These are phyloP conservation scores for Andrena trimmerana DNA, from an alignment of 2,888 invertebrate genomes.

Conservation along the genomic window DNA sequence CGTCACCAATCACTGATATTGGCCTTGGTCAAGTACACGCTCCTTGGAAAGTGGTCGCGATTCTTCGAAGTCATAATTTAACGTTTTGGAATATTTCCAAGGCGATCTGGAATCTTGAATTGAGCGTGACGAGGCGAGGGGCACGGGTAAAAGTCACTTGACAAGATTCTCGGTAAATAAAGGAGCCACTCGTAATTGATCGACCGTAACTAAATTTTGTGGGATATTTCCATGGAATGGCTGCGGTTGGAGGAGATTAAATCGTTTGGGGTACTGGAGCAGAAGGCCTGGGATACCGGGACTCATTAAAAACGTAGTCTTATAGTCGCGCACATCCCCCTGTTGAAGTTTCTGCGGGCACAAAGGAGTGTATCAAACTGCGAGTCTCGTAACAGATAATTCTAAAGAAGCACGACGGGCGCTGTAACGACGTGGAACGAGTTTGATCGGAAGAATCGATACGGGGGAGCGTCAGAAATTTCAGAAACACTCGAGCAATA, in stretches of 20 bases:
- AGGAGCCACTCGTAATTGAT: slow-evolving; percentile 18
- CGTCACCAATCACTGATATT: too few relatives aligned
- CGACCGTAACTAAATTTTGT: background rate
- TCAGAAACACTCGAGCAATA: slow-evolving; percentile 6
- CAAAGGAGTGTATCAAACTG: background rate
- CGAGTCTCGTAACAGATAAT: background rate
- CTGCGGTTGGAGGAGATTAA: slow-evolving; percentile 4
- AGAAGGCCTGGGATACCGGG: background rate
- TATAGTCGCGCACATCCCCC: background rate
- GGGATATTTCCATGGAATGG: slow-evolving; percentile 23
- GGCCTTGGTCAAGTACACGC: too few relatives aligned
- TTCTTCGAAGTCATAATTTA: slow-evolving; percentile 4
- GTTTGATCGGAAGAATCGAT: background rate
- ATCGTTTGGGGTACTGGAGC: background rate
- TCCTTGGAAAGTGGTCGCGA: too few relatives aligned
- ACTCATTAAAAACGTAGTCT: background rate
- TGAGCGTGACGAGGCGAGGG: background rate
- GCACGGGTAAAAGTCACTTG: slow-evolving; percentile 33
- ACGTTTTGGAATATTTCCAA: slow-evolving; percentile 31
- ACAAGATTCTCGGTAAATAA: slow-evolving; percentile 30
- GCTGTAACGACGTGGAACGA: background rate
- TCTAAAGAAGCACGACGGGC: background rate
- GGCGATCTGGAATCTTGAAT: slow-evolving; percentile 21
- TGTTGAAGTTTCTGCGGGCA: too few relatives aligned
- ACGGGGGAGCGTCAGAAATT: background rate